Evolutionary conservation across 2,888 invertebrate genomes (phyloP).

Genomic region (Parnassius orleans): DNA sequence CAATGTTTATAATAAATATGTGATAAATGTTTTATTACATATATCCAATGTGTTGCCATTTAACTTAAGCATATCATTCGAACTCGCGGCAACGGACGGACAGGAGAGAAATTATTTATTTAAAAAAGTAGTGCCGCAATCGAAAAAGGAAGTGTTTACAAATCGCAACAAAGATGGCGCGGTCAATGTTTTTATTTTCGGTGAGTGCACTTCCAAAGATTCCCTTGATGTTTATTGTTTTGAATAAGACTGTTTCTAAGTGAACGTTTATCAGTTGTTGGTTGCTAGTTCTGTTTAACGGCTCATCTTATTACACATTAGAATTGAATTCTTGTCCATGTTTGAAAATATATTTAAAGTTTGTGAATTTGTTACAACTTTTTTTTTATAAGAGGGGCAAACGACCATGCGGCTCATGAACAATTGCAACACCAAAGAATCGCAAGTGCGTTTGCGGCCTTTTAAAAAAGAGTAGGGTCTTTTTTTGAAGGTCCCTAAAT

Average conservation of each 20-base stretch:
- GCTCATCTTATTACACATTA: no score
- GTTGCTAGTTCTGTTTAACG: neutral
- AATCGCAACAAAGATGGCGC: neutral
- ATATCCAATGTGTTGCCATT: slow-evolving; percentile 16
- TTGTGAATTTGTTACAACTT: no score
- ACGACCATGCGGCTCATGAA: no score
- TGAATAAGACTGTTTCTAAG: slow-evolving; percentile 3
- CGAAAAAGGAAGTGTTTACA: slow-evolving; percentile 12
- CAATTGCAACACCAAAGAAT: no score
- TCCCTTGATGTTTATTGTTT: neutral
- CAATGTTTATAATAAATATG: slow-evolving; percentile 36
- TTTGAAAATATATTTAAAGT: no score
- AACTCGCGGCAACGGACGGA: slow-evolving; percentile 4
- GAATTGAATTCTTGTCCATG: no score
- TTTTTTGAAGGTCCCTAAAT: no score
- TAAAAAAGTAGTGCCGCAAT: slow-evolving; percentile 5
- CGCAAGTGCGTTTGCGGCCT: no score
- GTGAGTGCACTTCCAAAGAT: slow-evolving; percentile 9
- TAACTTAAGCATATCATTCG: slow-evolving; percentile 5
- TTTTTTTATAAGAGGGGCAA: no score
- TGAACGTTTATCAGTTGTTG: slow-evolving; percentile 1
- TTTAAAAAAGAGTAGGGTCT: no score
- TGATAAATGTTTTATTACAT: slow-evolving; percentile 26
- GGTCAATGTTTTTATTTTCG: slow-evolving; percentile 11
- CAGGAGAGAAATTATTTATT: neutral